Base-by-base conservation (phyloP, 1,140 invertebrate genomes). In the Drosophila kanapiae region DNA sequence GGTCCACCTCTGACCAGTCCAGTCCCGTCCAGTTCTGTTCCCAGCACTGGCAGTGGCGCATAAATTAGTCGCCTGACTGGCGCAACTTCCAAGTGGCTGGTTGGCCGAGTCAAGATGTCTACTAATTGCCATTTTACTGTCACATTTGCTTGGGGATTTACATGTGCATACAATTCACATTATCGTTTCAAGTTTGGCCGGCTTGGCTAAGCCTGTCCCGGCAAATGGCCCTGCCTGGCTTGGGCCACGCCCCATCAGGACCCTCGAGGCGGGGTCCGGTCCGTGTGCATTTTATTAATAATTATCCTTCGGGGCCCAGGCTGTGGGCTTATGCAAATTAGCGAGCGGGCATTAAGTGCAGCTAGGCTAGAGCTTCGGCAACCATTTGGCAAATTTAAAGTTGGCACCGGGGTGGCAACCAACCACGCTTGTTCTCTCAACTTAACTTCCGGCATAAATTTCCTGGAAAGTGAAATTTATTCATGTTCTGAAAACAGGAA, bases 111-210 rank as follows among this genome's bases (percentile, higher is more conserved):
- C 77, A 79, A 80, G 75, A 83, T 87, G 79, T 76, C 80, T 79
- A 68, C 75, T 86, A 86, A 86, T 86, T 86, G 75, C 82, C 83
- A 80, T 77, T 86, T 83, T 64, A 69, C 80, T 86, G 84, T 88
- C 80, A 88, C 83, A 83, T 88, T 88, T 80, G 82, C 76, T 68
- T 79, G 68, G 70, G 80, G 72, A 88, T 83, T 88, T 88, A 80
- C 84, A 87, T 88, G 84, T 74, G 79, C 83, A 87, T 83, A 77
- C 64, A 88, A 57, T 84, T 84, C 59, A 83, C 80, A 80, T 77
- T 80, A 86, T 76, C 69, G 68, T 78, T 70, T 71, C 59, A 72
- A 83, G 67, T 54, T 82, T 68, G 61, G 59, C 62, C 70, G 43
- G 43, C 71, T 72, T 33, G 47, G 82, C 78, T 61, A 69, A 74